Conservation (phyloP, 2,113 vertebrate genomes). For the Seriola dumerili region DNA sequence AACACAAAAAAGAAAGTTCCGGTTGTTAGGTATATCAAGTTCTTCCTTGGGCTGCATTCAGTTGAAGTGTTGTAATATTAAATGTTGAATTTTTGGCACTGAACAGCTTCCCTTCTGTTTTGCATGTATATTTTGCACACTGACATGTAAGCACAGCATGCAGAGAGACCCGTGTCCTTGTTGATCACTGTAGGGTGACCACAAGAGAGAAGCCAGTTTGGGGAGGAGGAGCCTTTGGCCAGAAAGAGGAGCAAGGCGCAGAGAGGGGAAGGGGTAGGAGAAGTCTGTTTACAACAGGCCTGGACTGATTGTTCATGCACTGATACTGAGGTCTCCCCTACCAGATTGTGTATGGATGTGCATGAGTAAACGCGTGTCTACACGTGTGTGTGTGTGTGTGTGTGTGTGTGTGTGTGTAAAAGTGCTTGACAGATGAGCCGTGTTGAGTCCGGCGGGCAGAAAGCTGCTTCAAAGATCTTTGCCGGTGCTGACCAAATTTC, state of each 20-base stretch:
- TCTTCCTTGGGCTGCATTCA: background rate
- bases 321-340: constrained; percentile 32
- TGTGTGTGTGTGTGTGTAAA: constrained; percentile 22
- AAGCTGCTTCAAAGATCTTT: constrained; percentile 72
- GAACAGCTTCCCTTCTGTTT: background rate
- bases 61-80: background rate
- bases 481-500: constrained; percentile 49
- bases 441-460: constrained; percentile 64
- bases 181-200: constrained; percentile 49
- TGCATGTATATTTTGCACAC: background rate
- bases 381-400: constrained; percentile 22
- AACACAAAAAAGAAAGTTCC: background rate
- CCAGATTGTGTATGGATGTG: constrained; percentile 38
- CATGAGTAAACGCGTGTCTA: background rate
- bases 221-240: constrained; percentile 32
- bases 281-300: constrained; percentile 40
- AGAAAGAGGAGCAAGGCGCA: constrained; percentile 33
- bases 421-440: constrained; percentile 65
- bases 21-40: background rate
- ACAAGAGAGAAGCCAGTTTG: constrained; percentile 23
- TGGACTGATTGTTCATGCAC: constrained; percentile 29
- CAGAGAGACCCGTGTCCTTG: constrained; percentile 33
- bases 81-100: background rate
- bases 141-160: background rate
- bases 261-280: background rate